Conservation (phyloP, 1,140 invertebrate genomes). For the Brachionus sp. region DNA sequence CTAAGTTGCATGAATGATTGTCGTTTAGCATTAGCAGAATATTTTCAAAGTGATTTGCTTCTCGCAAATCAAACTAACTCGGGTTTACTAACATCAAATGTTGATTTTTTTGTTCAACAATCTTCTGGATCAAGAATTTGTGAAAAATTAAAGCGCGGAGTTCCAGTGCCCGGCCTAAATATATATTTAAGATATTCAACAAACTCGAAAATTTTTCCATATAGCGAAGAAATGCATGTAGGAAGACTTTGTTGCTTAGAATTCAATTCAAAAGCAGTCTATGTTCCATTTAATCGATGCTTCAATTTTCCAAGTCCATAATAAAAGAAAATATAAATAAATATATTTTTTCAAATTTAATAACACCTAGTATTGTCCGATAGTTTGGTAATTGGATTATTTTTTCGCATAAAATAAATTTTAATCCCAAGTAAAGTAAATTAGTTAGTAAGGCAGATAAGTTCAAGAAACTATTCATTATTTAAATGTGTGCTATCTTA, state of each 20-base stretch:
- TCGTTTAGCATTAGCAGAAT: neutral
- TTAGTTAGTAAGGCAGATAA: too few relatives aligned
- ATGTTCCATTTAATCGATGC: constrained; percentile 13
- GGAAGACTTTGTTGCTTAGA: constrained; percentile 13
- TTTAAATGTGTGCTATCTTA: too few relatives aligned
- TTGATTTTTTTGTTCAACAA: neutral
- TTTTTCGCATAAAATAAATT: too few relatives aligned
- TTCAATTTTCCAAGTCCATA: neutral
- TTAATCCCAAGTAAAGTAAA: too few relatives aligned
- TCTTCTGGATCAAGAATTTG: neutral
- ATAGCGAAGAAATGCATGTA: neutral
- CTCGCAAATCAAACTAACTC: neutral
- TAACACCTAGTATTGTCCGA: too few relatives aligned
- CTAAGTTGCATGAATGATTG: neutral
- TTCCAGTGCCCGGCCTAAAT: neutral
- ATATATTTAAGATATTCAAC: neutral
- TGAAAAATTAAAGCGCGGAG: neutral
- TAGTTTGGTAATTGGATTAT: too few relatives aligned
- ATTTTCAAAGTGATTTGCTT: neutral
- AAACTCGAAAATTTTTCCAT: neutral
- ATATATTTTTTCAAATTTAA: too few relatives aligned
- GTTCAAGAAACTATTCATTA: too few relatives aligned
- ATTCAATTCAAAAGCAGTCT: neutral
- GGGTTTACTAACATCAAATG: neutral
- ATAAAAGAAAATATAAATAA: too few relatives aligned